Evolutionary conservation across 2,113 vertebrate genomes (phyloP), one percentile per base, ranked within the genome.

Genomic region (Chlorodrepanis virens): DNA sequence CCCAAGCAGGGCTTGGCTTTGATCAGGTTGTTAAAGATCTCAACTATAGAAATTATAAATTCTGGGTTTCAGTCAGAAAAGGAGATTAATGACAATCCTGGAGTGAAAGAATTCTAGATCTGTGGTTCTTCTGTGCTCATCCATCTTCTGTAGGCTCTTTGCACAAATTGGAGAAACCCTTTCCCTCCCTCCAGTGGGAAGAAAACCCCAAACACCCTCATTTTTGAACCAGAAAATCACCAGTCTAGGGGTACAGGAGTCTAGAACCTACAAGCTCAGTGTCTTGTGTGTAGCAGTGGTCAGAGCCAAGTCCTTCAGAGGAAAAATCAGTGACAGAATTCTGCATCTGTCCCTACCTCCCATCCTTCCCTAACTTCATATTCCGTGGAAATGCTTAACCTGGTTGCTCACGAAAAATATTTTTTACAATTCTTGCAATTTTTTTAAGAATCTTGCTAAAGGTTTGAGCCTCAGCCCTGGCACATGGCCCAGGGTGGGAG

Each of bases 291-390:
- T 50, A 71, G 91, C 53, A 86, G 77, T 72, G 78, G 13, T 81
- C 83, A 82, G 70, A 74, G 77, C 61, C 53, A 82, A 76, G 39
- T 82, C 89, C 87, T 94, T 94, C 85, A 83, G 76, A 89, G 82
- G 63, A 83, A 95, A 85, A 67, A 81, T 1, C 78, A 56, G 7
- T 2, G 42, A 67, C 81, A 95, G 45, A 74, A 47, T 54, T n/a
- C 64, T 16, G 39, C 18, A 29, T 71, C 76, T 83, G 37, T n/a
- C 28, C 84, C 44, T 33, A 6, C 47, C 64, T 61, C 60, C 37
- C 49, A 22, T n/a, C 10, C 1, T 52, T 21, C 44, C 81, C 70
- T 75, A 21, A 28, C 44, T 78, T 39, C 6, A 3, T 25, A 42
- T 40, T 61, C 47, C 5, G 47, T 63, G 69, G 33, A 72, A 78